Base-by-base conservation (phyloP, 1,140 invertebrate species). In the Oncopodura yosiiana region DNA sequence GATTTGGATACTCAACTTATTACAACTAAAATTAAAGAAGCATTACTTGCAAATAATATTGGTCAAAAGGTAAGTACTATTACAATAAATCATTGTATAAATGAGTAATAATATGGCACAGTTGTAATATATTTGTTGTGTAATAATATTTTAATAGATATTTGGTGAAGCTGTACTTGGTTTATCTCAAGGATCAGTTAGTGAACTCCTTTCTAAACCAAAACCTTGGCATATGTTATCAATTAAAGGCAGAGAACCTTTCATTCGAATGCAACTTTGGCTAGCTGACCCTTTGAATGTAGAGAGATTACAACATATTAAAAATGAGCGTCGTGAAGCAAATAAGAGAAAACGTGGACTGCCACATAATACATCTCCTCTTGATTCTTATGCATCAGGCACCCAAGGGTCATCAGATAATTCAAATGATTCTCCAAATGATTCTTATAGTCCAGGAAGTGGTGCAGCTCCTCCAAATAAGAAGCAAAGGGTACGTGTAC, bases 151-250 rank as follows among this genome's bases (percentile, higher is more conserved):
- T 43, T 70, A 73, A 3, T 68, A 84, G 77, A 87, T 97, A 49
- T 97, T 97, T 67, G 94, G 94, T 16, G 94, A 98, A 74, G 90
- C 89, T 1, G 93, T 98, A 23, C 73, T 97, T 0, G 94, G 93
- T 0, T 74, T 97, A 12, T 95, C 91, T 2, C 94, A 98, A 71
- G 94, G 94, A 16, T 96, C 93, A 1, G 94, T 97, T 1, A 94
- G 90, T 67, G 94, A 98, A 72, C 73, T 98, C 14, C 75, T 99
- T 1, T 95, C 92, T 41, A 97, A 98, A 72, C 94, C 94, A 1
- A 97, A 97, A 68, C 94, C 94, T 0, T 99, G 94, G 94, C 91
- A 95, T 67, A 95, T 97, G 92, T 78, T 99, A 6, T 95, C 91
- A 65, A 94, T 97, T 68, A 98, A 98, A 71, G 94, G 94, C 0